Base-by-base conservation (phyloP, 2,797 vertebrate genomes). In the Enteromius afrohamiltoni region DNA sequence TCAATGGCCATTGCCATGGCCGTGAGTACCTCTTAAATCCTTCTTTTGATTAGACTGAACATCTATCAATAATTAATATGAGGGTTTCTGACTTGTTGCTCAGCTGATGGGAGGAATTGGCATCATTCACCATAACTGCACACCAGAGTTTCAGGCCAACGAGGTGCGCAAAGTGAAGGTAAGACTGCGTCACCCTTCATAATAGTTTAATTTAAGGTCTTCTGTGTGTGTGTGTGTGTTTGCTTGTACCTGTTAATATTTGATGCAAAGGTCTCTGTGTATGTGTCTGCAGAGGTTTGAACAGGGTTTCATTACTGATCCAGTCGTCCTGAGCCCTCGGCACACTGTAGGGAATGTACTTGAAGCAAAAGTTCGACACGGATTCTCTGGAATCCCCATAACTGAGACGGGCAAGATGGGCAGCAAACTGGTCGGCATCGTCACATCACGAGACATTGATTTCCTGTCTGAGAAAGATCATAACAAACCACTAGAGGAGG, bases 1-100 rank as follows among this genome's bases (percentile, higher is more conserved):
- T 95, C 96, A 70, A 98, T 98, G 97, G 97, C 97, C n/a, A 98
- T 97, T 0, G 96, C 97, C 0, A 98, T 98, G 97, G 96, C 97
- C 81, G 97, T 98, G 91, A 95, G 96, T 86, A 37, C 45, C 45
- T 11, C 45, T 21, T 76, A 42, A 1, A 53, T 7, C 1, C 29
- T 34, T 34, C 31, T 76, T 58, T 6, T 0, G 14, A 55, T 29
- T 31, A 17, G 74, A n/a, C 19, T 69, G 4, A 37, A 26, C 51
- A 2, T 53, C 16, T 51, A 6, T 65, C 1, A 7, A 13, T 29
- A 1, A 2, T 2, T 55, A 0, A 13, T 68, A 49, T 2, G 14
- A 77, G 47, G 45, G 40, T 6, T 55, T 79, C 79, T 67, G 4
- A 2, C 53, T 82, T 42, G 3, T 19, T 86, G 23, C 83, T 42